Percentiles rank a stretch among this genome's conserved stretches.
Conservation (phyloP, 1,140 invertebrate species). For the Caenorhabditis elegans region WBcel235 BX284606.5:2040501-2041000, state of each 20-base stretch:
- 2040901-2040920: too few relatives aligned
- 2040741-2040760: slow-evolving; percentile 33
- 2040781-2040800: slow-evolving; percentile 22
- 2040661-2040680: slow-evolving; percentile 39
- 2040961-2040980: too few relatives aligned
- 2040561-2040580: slow-evolving; percentile 51
- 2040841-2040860: too few relatives aligned
- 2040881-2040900: too few relatives aligned
- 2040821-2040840: neutral
- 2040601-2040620: slow-evolving; percentile 48
- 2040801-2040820: slow-evolving; percentile 27
- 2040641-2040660: neutral
- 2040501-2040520: slow-evolving; percentile 37
- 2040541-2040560: slow-evolving; percentile 42
- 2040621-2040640: neutral
- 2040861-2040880: too few relatives aligned
- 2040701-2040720: slow-evolving; percentile 23
- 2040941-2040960: too few relatives aligned
- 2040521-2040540: slow-evolving; percentile 47
- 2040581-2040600: slow-evolving; percentile 43
- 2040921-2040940: too few relatives aligned
- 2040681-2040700: slow-evolving; percentile 39
- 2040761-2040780: slow-evolving; percentile 10
- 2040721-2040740: slow-evolving; percentile 34
- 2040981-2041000: too few relatives aligned